These are phyloP conservation scores for Drosophila mercatorum DNA, from an alignment of 2,888 invertebrate species.

Conservation along the genomic window DNA sequence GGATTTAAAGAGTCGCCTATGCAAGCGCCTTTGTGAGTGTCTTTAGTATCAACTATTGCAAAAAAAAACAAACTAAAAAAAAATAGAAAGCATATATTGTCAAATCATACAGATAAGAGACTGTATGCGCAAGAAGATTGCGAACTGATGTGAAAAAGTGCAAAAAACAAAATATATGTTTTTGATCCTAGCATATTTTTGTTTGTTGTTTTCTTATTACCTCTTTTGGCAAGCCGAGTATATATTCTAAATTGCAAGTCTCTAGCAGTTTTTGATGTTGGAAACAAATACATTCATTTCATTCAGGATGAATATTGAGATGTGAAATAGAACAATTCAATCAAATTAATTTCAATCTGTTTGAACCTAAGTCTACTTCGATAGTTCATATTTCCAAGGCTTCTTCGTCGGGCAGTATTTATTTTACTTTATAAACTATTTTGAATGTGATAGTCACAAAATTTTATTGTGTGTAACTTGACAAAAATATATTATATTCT, in stretches of 20 bases:
- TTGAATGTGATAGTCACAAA: not conserved
- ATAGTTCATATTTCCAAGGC: too few species aligned
- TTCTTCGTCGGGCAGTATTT: not conserved
- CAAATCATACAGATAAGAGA: not conserved
- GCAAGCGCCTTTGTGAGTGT: conserved; percentile 51
- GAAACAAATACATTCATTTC: too few species aligned
- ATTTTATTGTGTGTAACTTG: conserved; percentile 1
- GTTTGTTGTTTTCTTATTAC: not conserved
- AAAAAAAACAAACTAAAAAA: not conserved
- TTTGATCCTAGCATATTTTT: not conserved
- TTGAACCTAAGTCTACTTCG: not conserved
- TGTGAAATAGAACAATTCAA: too few species aligned
- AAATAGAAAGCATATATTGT: not conserved
- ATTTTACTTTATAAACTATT: not conserved
- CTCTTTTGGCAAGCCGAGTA: not conserved
- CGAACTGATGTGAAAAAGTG: conserved; percentile 1
- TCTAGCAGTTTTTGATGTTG: too few species aligned
- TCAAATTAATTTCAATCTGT: too few species aligned
- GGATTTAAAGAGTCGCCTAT: conserved; percentile 47
- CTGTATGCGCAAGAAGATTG: not conserved
- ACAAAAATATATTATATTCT: not conserved
- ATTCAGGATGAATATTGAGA: too few species aligned
- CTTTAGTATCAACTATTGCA: conserved; percentile 11
- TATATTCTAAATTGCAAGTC: too few species aligned
- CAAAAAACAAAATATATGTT: not conserved